phyloP scores from a whole-genome alignment of 2,113 vertebrate species.

The Suricata suricatta region DNA sequence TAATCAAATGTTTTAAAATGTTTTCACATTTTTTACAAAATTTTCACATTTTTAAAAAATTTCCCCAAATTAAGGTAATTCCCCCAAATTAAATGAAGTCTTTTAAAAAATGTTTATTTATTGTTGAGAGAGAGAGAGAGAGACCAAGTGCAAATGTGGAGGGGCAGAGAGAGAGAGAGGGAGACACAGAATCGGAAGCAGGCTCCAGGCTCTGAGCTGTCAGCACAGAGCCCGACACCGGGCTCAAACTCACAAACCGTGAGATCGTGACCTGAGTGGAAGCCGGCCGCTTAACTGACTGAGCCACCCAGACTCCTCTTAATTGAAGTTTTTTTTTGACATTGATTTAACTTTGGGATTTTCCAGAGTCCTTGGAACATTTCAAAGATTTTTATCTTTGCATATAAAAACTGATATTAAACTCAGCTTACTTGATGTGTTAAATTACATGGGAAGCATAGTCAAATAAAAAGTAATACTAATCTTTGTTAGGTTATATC shows the following conservation, averaged over 20 bases:
- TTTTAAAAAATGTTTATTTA: no score
- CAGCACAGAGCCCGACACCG: no score
- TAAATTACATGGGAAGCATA: background rate
- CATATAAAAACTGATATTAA: background rate
- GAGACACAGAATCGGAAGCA: no score
- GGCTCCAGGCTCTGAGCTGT: no score
- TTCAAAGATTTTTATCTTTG: background rate
- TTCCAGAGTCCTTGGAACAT: background rate
- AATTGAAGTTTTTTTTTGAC: background rate
- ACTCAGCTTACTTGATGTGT: background rate
- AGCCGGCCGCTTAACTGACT: no score
- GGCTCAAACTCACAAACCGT: no score
- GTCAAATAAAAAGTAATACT: background rate
- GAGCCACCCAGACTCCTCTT: no score
- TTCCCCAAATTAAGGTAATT: background rate
- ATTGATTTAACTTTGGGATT: background rate
- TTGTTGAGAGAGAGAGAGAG: no score
- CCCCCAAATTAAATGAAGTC: no score
- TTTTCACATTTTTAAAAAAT: background rate
- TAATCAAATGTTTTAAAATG: background rate
- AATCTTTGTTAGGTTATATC: background rate
- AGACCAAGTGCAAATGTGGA: no score
- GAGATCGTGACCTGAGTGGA: no score
- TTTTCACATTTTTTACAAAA: background rate
- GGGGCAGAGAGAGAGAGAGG: no score